Evolutionary conservation across 2,797 vertebrate species (phyloP), one percentile per base, ranked within the genome.

Genomic region (Thripadectes ignobilis): DNA sequence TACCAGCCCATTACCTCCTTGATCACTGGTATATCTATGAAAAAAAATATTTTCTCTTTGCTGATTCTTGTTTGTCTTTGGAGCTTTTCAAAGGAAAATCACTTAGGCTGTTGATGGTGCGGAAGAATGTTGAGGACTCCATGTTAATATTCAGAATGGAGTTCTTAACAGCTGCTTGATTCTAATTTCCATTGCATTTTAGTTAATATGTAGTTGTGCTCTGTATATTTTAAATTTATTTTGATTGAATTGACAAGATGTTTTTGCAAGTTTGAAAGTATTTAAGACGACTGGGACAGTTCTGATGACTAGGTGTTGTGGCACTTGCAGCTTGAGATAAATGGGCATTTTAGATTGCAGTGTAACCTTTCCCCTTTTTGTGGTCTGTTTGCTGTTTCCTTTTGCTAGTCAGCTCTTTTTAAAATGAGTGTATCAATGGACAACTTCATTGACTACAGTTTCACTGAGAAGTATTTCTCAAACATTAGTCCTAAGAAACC

Each of bases 351-450:
- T 58, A n/a, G 18, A 26, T 65, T 3, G 39, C 8, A 2, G 32
- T 34, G 16, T 71, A 30, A 46, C 58, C 7, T 68, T 71, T 52
- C 9, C 2, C 20, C 3, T 36, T 32, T 15, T 21, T 41, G 43
- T 71, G 30, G 10, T 63, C 6, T 68, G 15, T 49, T 85, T 76
- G 34, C 67, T 63, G 2, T 41, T 79, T 72, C 18, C 4, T 57
- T 67, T 65, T 29, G 12, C 6, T 68, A 29, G 29, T 85, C 19
- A 23, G 30, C 24, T 67, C 10, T 54, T 68, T 55, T 27, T 39
- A 71, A 49, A 38, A n/a, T 48, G 48, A 30, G 16, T 16, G 9
- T 5, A 12, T 16, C 0, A 0, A 3, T n/a, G 21, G 30, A n/a
- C 29, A 15, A 2, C 41, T 67, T 43, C 5, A n/a, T 43, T 54